Base-by-base conservation (phyloP, 2,888 invertebrate species). In the Trichogramma evanescens region DNA sequence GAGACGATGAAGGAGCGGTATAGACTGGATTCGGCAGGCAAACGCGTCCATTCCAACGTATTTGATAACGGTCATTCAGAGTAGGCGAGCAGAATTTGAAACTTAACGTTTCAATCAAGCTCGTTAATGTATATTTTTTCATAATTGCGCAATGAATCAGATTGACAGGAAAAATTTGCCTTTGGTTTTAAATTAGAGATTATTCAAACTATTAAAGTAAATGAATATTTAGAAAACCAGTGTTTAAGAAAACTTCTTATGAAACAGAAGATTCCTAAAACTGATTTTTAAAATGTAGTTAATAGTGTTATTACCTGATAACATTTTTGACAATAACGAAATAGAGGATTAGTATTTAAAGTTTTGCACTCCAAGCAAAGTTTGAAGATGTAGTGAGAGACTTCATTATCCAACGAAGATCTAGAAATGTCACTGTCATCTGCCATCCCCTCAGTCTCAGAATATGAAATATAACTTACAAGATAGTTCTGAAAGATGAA, bases 291-390 rank as follows among this genome's bases (percentile, higher is more conserved):
- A 8, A 9, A 45, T 45, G n/a, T 45, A n/a, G 45, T 8, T 45
- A 62, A 66, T 67, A 65, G 54, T 63, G 58, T 55, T 59, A 40
- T 66, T 74, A 87, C 88, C 86, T 86, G 84, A 75, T 84, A 88
- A 74, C 88, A 88, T 77, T 84, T 84, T 74, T 86, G 83, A 76
- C 88, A 89, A 79, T 84, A 87, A 65, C 86, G 78, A 72, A 83
- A 88, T 60, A 82, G 77, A 46, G 86, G 86, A 79, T 86, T 86
- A 67, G 79, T 77, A 74, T 87, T 83, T 72, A 82, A 84, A 66
- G 76, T 74, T 54, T 82, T 81, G 78, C 88, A 88, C 71, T 84
- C 84, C 13, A 84, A 81, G 74, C 89, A 89, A 58, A 80, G 79
- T 82, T 84, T 82, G 78, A 85, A 87, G 75, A 84, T 86, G 67